A percentile compares a stretch with the other conserved stretches of the same genome.
These are phyloP conservation scores for Onthophagus taurus DNA, from an alignment of 1,140 invertebrate species.

Conservation along the genomic window DNA sequence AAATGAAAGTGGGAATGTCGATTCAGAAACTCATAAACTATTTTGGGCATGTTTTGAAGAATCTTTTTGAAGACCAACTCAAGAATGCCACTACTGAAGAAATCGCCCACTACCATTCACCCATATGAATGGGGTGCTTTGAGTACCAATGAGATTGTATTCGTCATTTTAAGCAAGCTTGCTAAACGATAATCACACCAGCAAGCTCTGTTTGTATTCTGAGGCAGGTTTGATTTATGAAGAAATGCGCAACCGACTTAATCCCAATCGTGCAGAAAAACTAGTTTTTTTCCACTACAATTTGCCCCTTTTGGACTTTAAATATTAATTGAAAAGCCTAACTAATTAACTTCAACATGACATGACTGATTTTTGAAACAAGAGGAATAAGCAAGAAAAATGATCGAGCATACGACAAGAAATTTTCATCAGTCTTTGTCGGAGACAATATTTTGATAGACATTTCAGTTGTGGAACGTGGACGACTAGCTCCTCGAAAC, in stretches of 20 bases:
- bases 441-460: no score
- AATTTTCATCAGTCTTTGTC: no score
- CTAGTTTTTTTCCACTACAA: constrained; percentile 1
- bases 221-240: constrained; percentile 1
- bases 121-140: constrained; percentile 1
- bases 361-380: no score
- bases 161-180: not conserved
- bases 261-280: constrained; percentile 5
- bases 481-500: no score
- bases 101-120: not conserved
- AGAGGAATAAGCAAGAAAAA: no score
- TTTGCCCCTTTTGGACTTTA: constrained; percentile 1
- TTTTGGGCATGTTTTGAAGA: constrained; percentile 2
- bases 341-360: constrained; percentile 1
- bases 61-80: not conserved
- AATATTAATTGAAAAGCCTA: not conserved
- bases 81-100: constrained; percentile 2
- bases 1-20: not conserved
- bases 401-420: no score
- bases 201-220: not conserved
- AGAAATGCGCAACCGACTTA: not conserved
- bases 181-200: not conserved
- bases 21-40: constrained; percentile 3
- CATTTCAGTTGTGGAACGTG: no score
- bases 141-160: constrained; percentile 1